These are phyloP conservation scores for Drosophila lowei DNA, from an alignment of 1,140 invertebrate species.

Conservation along the genomic window DNA sequence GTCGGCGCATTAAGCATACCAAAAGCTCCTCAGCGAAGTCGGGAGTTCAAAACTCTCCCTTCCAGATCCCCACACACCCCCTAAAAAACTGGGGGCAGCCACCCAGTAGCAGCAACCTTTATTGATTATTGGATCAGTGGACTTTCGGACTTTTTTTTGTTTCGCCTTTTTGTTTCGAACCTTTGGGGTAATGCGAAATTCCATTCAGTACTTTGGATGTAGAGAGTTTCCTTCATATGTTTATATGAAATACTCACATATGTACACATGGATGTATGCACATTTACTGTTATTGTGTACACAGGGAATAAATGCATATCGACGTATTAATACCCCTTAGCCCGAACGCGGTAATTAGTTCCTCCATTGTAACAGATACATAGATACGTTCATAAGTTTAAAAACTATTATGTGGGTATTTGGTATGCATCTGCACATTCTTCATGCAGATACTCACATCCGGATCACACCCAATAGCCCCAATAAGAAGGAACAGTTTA, in stretches of 20 bases:
- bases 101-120: conserved; percentile 38
- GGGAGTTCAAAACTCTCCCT: conserved; percentile 19
- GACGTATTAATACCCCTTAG: too few species aligned
- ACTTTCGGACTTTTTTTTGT: conserved; percentile 14
- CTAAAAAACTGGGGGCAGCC: not conserved
- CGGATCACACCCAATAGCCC: not conserved
- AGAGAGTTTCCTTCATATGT: not conserved
- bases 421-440: not conserved
- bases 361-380: too few species aligned
- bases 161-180: not conserved
- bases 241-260: too few species aligned
- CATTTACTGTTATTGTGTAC: too few species aligned
- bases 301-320: too few species aligned
- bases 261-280: too few species aligned
- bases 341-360: too few species aligned
- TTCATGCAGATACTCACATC: conserved; percentile 18
- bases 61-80: not conserved
- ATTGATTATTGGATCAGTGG: conserved; percentile 77
- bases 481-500: conserved; percentile 22
- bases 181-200: not conserved
- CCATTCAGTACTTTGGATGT: not conserved
- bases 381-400: conserved; percentile 12
- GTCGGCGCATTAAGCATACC: conserved; percentile 80
- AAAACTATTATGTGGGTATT: conserved; percentile 44
- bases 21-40: conserved; percentile 77